Base-by-base conservation (phyloP, 2,888 invertebrate genomes). In the Oscheius sp. region DNA sequence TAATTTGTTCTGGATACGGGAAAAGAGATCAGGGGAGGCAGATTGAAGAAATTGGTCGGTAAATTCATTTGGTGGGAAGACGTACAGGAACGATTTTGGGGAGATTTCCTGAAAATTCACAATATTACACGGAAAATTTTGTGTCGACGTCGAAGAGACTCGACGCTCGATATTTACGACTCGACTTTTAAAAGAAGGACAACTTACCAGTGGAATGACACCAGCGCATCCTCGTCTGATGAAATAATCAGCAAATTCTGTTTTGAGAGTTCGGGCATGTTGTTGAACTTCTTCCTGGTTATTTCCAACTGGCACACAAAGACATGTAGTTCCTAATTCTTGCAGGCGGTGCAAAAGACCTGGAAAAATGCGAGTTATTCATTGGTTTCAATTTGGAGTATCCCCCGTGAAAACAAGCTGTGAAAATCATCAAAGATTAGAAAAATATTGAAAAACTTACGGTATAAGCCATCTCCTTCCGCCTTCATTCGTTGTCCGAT, bases 61-160 rank as follows among this genome's bases (percentile, higher is more conserved):
- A 56, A 66, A 72, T 45, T 72, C 72, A 21, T 64, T 66, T n/a
- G 72, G 72, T 52, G 66, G 66, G 45, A 72, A 66, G n/a, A 72
- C 58, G 55, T 72, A 72, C 18, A 71, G 27, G 16, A 61, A 41
- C 12, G 61, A 61, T 23, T 43, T 46, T 6, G 71, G 71, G n/a
- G 46, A 35, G 45, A n/a, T 58, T 12, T 71, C 71, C 72, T 72
- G 63, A 12, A 72, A 72, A 35, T n/a, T 49, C 25, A n/a, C 6
- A 13, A 13, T 3, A 49, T 49, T 49, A n/a, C 49, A 13, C 35
- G 35, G 35, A 35, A 35, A 35, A 9, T 35, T 35, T 9, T 35
- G 5, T 35, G 9, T 6, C 9, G 35, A 9, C 5, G 35, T 6
- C n/a, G 9, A 35, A 35, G 3, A 35, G 35, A 35, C 35, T 35